Evolutionary conservation across 2,888 invertebrate genomes (phyloP), one percentile per base, ranked within the genome.

Genomic region (Caradrina clavipalpis): DNA sequence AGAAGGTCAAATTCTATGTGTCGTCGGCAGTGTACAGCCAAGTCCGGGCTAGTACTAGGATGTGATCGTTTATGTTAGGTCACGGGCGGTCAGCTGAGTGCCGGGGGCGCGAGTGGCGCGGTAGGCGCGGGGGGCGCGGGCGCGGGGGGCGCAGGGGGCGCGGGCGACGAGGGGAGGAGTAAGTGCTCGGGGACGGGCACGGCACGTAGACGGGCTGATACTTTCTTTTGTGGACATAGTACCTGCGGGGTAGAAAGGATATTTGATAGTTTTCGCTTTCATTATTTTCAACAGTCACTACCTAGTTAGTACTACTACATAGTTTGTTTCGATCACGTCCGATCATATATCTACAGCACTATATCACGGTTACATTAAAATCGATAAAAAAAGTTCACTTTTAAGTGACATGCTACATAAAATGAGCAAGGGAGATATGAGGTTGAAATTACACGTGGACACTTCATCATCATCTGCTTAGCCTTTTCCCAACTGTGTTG

Each of bases 131-230:
- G 2, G 39, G 17, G 5, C 17, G 21, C 3, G n/a, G 65, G 22
- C 17, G 62, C n/a, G 22, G 65, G 31, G 21, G 53, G 21, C 7
- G 35, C 0, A 0, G 87, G 80, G 68, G 71, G 72, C 69, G 78
- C 71, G 50, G 85, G 82, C 10, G 81, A 69, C 0, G 74, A n/a
- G 0, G 85, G 69, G 0, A 71, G 87, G 90, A 98, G 95, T 90
- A 98, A 96, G 94, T 98, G 97, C 88, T 98, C 98, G 83, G 98
- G 97, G 82, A 98, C 97, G 64, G 98, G 97, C 85, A 98, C 97
- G 62, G 98, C 97, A 83, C 97, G 97, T 72, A 97, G 97, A 75
- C 98, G 96, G 13, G 98, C 97, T 64, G 98, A 97, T 86, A 98
- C 97, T 89, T 98, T 98, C 96, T 98, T 98, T 97, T 98, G 96